A percentile compares a stretch with the other conserved stretches of the same genome.
These are phyloP conservation scores for Drosophila tripunctata DNA, from an alignment of 2,888 invertebrate genomes.

Conservation along the genomic window DNA sequence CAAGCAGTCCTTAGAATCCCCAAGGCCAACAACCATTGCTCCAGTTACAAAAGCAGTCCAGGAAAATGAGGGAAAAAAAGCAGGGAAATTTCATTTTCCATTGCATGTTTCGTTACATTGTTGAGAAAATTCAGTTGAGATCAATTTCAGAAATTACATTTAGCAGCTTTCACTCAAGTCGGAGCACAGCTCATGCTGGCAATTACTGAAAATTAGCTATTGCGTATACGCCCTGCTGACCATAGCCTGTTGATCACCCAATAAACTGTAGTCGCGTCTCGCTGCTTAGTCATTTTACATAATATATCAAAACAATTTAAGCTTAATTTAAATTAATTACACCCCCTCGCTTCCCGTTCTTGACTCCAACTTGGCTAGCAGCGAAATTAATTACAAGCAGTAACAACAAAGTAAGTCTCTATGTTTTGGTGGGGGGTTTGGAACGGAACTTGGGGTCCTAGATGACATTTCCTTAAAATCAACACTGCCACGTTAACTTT, in stretches of 20 bases:
- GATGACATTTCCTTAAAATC: slow-evolving; percentile 50
- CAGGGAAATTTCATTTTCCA: background rate
- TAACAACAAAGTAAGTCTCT: slow-evolving; percentile 39
- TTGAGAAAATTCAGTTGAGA: slow-evolving; percentile 20
- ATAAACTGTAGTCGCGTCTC: background rate
- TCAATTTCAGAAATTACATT: slow-evolving; percentile 29
- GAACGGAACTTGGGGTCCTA: background rate
- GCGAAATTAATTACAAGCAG: slow-evolving; percentile 69
- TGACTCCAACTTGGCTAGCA: slow-evolving; percentile 22
- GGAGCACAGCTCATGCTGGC: slow-evolving; percentile 1
- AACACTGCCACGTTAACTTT: slow-evolving; percentile 46
- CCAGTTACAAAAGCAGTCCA: slow-evolving; percentile 1
- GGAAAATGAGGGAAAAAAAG: background rate
- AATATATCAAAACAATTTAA: slow-evolving; percentile 65
- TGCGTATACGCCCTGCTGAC: slow-evolving; percentile 35
- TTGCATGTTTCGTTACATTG: slow-evolving; percentile 1
- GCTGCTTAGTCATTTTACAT: slow-evolving; percentile 7
- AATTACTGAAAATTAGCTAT: slow-evolving; percentile 40
- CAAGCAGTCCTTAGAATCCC: slow-evolving; percentile 6
- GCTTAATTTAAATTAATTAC: slow-evolving; percentile 73
- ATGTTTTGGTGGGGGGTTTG: background rate
- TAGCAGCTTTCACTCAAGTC: background rate
- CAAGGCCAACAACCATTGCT: slow-evolving; percentile 13
- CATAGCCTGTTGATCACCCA: slow-evolving; percentile 2
- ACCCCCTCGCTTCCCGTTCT: slow-evolving; percentile 26